phyloP scores from a whole-genome alignment of 2,797 vertebrate species.

The Etheostoma nigrum region DNA sequence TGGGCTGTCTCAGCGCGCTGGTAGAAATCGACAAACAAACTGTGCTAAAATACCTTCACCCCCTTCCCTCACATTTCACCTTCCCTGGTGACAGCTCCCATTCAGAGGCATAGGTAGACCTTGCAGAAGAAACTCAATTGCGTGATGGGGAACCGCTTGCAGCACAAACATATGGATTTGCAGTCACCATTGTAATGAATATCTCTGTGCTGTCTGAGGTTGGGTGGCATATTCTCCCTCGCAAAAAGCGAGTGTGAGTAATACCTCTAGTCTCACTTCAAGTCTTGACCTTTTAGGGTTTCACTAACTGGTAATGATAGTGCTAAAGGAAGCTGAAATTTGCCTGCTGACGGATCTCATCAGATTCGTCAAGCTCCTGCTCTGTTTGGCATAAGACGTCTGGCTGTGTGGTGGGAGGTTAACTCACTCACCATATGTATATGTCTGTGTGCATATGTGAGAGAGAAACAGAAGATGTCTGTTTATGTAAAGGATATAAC shows the following conservation, averaged over 20 bases:
- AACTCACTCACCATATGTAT: slow-evolving; percentile 53
- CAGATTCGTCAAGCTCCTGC: slow-evolving; percentile 55
- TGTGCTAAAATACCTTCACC: slow-evolving; percentile 56
- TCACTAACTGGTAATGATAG: slow-evolving; percentile 55
- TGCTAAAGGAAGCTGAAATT: slow-evolving; percentile 47
- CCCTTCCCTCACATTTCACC: slow-evolving; percentile 65
- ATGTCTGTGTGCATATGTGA: slow-evolving; percentile 16
- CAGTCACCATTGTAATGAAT: slow-evolving; percentile 78
- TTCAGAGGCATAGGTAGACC: slow-evolving; percentile 61
- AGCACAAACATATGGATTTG: slow-evolving; percentile 82
- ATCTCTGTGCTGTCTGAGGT: slow-evolving; percentile 63
- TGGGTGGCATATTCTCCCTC: slow-evolving; percentile 55
- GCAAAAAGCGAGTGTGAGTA: slow-evolving; percentile 30
- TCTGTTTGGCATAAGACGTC: slow-evolving; percentile 56
- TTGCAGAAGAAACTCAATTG: slow-evolving; percentile 70
- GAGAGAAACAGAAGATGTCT: slow-evolving; percentile 19
- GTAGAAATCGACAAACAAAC: slow-evolving; percentile 74
- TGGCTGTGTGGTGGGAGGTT: slow-evolving; percentile 55
- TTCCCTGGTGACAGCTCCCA: slow-evolving; percentile 59
- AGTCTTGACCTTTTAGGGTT: slow-evolving; percentile 70
- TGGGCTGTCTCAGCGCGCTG: slow-evolving; percentile 62
- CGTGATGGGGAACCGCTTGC: slow-evolving; percentile 69
- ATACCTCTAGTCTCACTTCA: slow-evolving; percentile 61
- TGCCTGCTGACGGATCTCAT: slow-evolving; percentile 51
- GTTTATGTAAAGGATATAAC: slow-evolving; percentile 18